Percentiles rank a stretch among this genome's conserved stretches.
phyloP scores from a whole-genome alignment of 92 coral and sea anemone genomes.

The Pocillopora meandrina region DNA sequence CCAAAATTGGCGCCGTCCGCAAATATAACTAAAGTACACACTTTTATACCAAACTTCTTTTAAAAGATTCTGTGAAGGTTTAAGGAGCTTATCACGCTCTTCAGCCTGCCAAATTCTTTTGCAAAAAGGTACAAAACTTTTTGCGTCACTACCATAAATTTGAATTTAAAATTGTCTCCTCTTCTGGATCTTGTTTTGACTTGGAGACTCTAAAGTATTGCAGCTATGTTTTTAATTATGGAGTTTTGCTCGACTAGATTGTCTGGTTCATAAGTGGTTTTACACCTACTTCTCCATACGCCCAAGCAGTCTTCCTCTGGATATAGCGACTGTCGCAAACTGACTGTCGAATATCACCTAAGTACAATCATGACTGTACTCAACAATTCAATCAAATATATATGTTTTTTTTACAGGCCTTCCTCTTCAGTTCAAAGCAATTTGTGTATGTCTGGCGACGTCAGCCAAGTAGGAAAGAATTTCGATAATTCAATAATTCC shows the following conservation, averaged over 20 bases:
- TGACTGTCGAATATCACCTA: neutral
- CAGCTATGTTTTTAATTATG: neutral
- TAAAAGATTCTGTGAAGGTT: neutral
- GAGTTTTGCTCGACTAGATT: neutral
- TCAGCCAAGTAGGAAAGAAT: neutral
- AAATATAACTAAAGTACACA: neutral
- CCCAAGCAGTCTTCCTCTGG: neutral
- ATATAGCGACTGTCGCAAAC: neutral
- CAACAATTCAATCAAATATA: neutral
- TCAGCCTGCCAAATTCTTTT: neutral
- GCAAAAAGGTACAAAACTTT: neutral
- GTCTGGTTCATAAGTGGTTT: neutral
- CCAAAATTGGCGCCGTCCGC: neutral
- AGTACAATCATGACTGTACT: neutral
- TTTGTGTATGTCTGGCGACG: neutral
- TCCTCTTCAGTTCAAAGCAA: neutral
- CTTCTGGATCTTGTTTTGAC: neutral
- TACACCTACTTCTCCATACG: neutral
- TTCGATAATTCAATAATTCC: neutral
- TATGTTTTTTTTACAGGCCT: neutral
- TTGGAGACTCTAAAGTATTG: neutral
- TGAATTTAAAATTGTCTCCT: constrained; percentile 5
- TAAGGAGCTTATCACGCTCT: neutral
- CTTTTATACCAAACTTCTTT: neutral
- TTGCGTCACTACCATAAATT: neutral